Evolutionary conservation across 2,888 invertebrate species (phyloP).

Genomic region (Ichneumon xanthorius): DNA sequence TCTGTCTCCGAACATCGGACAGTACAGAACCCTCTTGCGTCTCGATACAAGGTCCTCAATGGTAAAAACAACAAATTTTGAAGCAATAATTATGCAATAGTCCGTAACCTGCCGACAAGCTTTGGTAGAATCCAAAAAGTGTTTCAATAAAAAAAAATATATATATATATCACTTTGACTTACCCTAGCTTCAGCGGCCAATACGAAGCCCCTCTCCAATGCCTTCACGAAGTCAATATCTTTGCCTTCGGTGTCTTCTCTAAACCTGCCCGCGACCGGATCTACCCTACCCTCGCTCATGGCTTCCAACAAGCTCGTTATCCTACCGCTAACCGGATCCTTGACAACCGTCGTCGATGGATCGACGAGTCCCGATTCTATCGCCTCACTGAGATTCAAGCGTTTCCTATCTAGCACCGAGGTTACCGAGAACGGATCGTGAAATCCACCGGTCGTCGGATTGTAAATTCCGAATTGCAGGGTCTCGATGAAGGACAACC

Average conservation of each 20-base stretch:
- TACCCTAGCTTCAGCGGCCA: slow-evolving; percentile 97
- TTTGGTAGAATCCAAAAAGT: slow-evolving; percentile 68
- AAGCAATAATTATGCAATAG: slow-evolving; percentile 76
- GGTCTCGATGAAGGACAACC: slow-evolving; percentile 92
- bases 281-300: slow-evolving; percentile 91
- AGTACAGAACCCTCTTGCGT: slow-evolving; percentile 65
- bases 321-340: slow-evolving; percentile 91
- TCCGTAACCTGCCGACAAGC: slow-evolving; percentile 79
- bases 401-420: slow-evolving; percentile 90
- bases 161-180: slow-evolving; percentile 85
- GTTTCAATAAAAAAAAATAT: slow-evolving; percentile 12
- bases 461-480: slow-evolving; percentile 93
- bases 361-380: slow-evolving; percentile 92
- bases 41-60: slow-evolving; percentile 48
- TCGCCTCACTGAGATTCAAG: slow-evolving; percentile 91
- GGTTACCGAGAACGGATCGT: slow-evolving; percentile 92
- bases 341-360: slow-evolving; percentile 94
- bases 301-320: slow-evolving; percentile 91
- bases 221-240: slow-evolving; percentile 93
- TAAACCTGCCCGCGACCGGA: slow-evolving; percentile 90
- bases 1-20: slow-evolving; percentile 29
- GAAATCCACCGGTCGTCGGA: slow-evolving; percentile 92
- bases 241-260: slow-evolving; percentile 86
- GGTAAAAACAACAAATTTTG: slow-evolving; percentile 59
- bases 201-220: slow-evolving; percentile 93